Evolutionary conservation across 2,113 vertebrate species (phyloP).

Genomic region (Daubentonia madagascariensis): DNA sequence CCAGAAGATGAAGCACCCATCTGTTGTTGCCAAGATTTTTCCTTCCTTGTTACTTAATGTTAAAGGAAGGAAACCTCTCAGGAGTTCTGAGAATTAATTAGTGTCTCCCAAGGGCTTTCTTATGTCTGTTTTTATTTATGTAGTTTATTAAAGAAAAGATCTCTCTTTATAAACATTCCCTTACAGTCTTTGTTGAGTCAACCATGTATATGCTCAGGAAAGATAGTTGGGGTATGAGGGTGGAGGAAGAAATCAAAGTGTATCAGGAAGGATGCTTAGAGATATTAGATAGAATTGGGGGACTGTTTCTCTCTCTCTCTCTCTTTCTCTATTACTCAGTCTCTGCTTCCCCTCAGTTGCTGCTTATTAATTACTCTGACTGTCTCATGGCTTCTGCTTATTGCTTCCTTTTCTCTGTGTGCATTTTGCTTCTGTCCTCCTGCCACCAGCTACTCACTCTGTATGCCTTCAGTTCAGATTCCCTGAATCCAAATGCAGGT

Average conservation of each 20-base stretch:
- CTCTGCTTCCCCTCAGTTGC: background rate
- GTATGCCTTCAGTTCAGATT: background rate
- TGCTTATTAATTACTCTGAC: background rate
- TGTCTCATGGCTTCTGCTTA: background rate
- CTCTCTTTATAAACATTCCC: slow-evolving; percentile 34
- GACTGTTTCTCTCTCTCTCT: too few relatives aligned
- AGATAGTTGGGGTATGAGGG: background rate
- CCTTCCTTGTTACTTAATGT: slow-evolving; percentile 34
- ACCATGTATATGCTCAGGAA: background rate
- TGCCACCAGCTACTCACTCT: background rate
- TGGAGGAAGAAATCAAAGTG: background rate
- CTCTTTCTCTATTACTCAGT: background rate
- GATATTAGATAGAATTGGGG: background rate
- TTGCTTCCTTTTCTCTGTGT: background rate
- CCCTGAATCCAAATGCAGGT: background rate
- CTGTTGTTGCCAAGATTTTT: slow-evolving; percentile 38
- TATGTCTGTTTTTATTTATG: slow-evolving; percentile 38
- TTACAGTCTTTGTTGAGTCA: slow-evolving; percentile 29
- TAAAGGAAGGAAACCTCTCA: slow-evolving; percentile 43
- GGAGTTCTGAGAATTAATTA: slow-evolving; percentile 61
- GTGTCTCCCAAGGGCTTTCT: slow-evolving; percentile 27
- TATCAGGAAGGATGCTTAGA: background rate
- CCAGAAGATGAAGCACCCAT: slow-evolving; percentile 44
- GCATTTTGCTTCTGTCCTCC: background rate
- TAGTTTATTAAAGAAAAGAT: slow-evolving; percentile 45